phyloP scores from a whole-genome alignment of 2,113 vertebrate genomes.

The Dicrurus megarhynchus region DNA sequence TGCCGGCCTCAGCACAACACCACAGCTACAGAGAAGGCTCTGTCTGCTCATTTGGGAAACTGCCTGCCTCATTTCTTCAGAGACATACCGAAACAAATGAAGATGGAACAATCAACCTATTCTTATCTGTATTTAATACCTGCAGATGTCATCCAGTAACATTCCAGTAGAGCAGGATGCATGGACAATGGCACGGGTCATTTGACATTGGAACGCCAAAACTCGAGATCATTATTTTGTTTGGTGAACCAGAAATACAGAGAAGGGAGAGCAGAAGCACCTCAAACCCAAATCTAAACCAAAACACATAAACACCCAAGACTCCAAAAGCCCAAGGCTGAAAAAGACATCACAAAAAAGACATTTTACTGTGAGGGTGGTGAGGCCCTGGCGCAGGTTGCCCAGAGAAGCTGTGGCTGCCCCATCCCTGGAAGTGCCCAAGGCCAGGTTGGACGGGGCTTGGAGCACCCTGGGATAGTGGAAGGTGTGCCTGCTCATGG shows the following conservation, averaged over 20 bases:
- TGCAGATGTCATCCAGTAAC: neutral
- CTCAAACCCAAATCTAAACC: neutral
- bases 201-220: neutral
- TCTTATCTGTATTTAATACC: neutral
- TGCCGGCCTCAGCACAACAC: neutral
- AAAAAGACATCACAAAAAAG: neutral
- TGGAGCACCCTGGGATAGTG: neutral
- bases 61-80: neutral
- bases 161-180: neutral
- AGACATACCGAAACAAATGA: neutral
- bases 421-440: neutral
- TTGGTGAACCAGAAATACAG: neutral
- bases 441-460: fast-evolving
- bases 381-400: neutral
- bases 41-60: neutral
- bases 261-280: neutral
- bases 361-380: neutral
- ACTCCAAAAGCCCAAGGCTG: neutral
- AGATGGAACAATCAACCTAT: neutral
- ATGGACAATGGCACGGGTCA: fast-evolving
- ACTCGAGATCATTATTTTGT: neutral
- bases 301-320: neutral
- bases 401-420: neutral
- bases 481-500: neutral
- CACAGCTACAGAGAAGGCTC: neutral